A percentile compares a stretch with the other conserved stretches of the same genome.
phyloP scores from a whole-genome alignment of 2,797 vertebrate species.

The Amblyopsis hoosieri region DNA sequence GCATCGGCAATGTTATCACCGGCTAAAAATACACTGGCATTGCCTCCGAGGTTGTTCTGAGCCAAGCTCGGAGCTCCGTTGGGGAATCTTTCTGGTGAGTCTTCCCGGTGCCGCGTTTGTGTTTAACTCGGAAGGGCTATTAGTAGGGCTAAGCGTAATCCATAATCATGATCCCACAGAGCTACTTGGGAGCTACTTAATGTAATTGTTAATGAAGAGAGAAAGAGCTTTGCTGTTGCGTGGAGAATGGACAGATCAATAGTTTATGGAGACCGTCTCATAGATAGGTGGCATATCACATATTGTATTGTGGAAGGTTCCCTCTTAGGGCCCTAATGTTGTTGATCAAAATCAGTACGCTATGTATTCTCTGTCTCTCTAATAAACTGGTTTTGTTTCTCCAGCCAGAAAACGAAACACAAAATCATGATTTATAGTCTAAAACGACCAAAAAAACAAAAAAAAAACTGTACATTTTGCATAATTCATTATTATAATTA shows the following conservation, averaged over 20 bases:
- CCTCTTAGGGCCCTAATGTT: too few species aligned
- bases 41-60: slow-evolving; percentile 20
- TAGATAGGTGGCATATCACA: too few species aligned
- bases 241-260: slow-evolving; percentile 41
- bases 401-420: background rate
- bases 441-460: too few species aligned
- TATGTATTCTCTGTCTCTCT: too few species aligned
- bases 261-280: slow-evolving; percentile 2
- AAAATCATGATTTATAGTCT: background rate
- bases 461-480: background rate
- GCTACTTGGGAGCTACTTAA: slow-evolving; percentile 34
- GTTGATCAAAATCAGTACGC: too few species aligned
- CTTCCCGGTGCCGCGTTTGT: slow-evolving; percentile 56
- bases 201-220: slow-evolving; percentile 10
- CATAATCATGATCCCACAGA: slow-evolving; percentile 65
- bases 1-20: background rate
- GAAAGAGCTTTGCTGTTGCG: slow-evolving; percentile 20
- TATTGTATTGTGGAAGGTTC: too few species aligned
- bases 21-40: background rate
- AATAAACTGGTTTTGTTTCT: background rate
- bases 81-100: slow-evolving; percentile 51
- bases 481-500: too few species aligned
- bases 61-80: slow-evolving; percentile 29
- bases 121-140: slow-evolving; percentile 61
- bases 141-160: slow-evolving; percentile 61